phyloP scores from a whole-genome alignment of 2,113 vertebrate genomes.

The Muntiacus muntjak region DNA sequence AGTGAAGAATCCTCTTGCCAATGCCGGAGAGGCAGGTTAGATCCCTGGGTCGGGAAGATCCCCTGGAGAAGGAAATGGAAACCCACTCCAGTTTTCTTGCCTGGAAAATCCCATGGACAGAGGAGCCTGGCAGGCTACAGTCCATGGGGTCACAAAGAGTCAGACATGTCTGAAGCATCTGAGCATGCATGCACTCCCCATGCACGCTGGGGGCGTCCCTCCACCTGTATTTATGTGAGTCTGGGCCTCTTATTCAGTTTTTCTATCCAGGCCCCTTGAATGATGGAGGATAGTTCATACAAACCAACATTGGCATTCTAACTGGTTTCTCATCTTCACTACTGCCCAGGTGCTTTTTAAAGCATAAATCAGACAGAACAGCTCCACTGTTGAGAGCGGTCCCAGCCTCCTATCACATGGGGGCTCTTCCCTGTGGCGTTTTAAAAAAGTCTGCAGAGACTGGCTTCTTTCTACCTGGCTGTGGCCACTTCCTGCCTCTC shows the following conservation, averaged over 20 bases:
- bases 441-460: not conserved
- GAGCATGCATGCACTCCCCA: not conserved
- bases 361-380: not conserved
- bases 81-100: not conserved
- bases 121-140: not conserved
- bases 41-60: not conserved
- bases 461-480: not conserved
- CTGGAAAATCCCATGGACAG: not conserved
- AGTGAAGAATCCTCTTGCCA: not conserved
- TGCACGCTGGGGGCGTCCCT: too few species aligned
- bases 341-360: not conserved
- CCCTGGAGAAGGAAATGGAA: not conserved
- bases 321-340: accelerated
- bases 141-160: not conserved
- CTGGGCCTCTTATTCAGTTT: not conserved
- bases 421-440: accelerated
- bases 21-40: not conserved
- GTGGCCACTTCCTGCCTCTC: not conserved
- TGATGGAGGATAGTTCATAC: accelerated
- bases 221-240: too few species aligned
- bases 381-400: not conserved
- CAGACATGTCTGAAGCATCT: not conserved
- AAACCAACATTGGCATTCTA: accelerated
- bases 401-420: not conserved
- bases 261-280: not conserved